Percentiles rank a stretch among this genome's conserved stretches.
Conservation (phyloP, 1,140 invertebrate species). For the Sycobia sp. region DNA sequence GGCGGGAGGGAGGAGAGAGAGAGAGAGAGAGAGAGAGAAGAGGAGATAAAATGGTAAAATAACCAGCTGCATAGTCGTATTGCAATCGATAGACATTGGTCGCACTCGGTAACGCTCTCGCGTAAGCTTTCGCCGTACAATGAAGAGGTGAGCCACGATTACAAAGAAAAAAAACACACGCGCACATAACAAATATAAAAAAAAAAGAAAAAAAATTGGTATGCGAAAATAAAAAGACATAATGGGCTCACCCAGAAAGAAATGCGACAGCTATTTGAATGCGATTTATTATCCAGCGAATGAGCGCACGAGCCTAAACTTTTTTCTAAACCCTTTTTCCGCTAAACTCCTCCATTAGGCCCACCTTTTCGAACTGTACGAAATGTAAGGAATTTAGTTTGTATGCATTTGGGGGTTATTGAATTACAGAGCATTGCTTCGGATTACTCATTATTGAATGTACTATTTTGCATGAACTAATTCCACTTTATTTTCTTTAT, state of each 20-base stretch:
- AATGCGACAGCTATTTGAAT: conserved; percentile 3
- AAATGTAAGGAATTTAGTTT: not conserved
- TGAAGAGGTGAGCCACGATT: conserved; percentile 6
- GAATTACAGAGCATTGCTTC: no score
- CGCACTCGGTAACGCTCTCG: conserved; percentile 26
- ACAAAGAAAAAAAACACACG: conserved; percentile 14
- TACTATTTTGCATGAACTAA: no score
- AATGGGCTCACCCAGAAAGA: not conserved
- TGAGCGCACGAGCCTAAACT: not conserved
- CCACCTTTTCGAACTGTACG: not conserved
- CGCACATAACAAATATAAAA: not conserved
- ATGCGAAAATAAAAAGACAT: conserved; percentile 1
- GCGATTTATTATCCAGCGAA: not conserved
- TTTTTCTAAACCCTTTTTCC: not conserved
- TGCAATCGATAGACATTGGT: conserved; percentile 26
- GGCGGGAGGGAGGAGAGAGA: not conserved
- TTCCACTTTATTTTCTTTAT: no score
- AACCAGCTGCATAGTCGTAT: conserved; percentile 25
- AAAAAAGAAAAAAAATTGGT: not conserved
- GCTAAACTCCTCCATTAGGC: not conserved
- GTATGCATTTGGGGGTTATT: no score
- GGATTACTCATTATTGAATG: no score
- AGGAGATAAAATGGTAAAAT: conserved; percentile 20
- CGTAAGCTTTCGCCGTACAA: conserved; percentile 15
- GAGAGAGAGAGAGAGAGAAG: not conserved